phyloP scores from a whole-genome alignment of 2,888 invertebrate species.

The Ormia ochracea region DNA sequence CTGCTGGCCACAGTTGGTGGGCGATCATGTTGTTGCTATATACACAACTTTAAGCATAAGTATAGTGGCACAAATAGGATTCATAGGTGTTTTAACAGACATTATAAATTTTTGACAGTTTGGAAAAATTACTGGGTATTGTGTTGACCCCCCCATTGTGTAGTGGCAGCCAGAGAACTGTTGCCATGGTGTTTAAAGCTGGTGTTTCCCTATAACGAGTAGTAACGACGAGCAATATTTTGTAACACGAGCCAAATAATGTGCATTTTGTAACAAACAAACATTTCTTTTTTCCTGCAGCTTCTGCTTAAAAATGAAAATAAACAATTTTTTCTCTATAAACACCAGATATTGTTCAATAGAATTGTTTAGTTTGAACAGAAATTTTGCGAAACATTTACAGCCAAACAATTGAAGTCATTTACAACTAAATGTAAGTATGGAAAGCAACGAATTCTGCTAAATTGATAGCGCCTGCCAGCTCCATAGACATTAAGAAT shows the following conservation, averaged over 20 bases:
- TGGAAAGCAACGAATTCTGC: not conserved
- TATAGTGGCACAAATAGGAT: slow-evolving; percentile 24
- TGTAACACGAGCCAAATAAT: slow-evolving; percentile 71
- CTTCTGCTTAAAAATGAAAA: slow-evolving; percentile 4
- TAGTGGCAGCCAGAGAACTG: slow-evolving; percentile 61
- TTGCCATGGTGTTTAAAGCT: slow-evolving; percentile 53
- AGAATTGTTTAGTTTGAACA: slow-evolving; percentile 44
- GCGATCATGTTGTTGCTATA: slow-evolving; percentile 65
- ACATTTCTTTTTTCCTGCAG: not conserved
- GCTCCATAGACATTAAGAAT: not conserved
- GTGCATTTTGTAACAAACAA: slow-evolving; percentile 32
- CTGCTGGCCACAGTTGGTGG: slow-evolving; percentile 72
- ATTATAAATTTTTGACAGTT: slow-evolving; percentile 74
- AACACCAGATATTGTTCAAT: slow-evolving; percentile 53
- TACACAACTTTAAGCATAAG: not conserved
- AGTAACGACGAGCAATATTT: slow-evolving; percentile 47
- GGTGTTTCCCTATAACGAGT: slow-evolving; percentile 54
- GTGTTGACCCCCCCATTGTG: slow-evolving; percentile 74
- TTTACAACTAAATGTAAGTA: not conserved
- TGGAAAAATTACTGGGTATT: slow-evolving; percentile 74
- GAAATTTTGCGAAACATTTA: slow-evolving; percentile 22
- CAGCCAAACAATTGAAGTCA: not conserved
- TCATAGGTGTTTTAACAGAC: slow-evolving; percentile 63
- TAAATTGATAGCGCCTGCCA: not conserved
- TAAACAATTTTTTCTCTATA: slow-evolving; percentile 16